Percentiles rank a stretch among this genome's conserved stretches.
These are phyloP conservation scores for Pediacus dermestoides DNA, from an alignment of 2,888 invertebrate species.

Conservation along the genomic window DNA sequence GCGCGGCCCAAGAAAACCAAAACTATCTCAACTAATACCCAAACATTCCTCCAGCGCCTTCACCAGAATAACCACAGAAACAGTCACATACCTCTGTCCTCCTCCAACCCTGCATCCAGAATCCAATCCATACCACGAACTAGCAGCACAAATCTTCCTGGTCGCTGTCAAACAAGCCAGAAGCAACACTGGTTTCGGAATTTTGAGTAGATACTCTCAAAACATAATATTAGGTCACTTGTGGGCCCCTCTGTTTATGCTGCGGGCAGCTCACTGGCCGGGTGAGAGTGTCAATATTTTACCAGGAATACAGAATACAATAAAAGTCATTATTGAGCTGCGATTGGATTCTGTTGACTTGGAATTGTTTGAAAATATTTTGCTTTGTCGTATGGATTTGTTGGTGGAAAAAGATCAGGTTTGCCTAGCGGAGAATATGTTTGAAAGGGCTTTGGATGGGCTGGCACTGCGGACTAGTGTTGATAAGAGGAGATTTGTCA, in stretches of 20 bases:
- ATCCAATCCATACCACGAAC: conserved; percentile 51
- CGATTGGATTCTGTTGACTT: conserved; percentile 35
- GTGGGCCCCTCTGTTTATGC: conserved; percentile 59
- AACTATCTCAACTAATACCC: conserved; percentile 26
- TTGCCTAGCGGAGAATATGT: conserved; percentile 25
- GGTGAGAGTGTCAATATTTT: conserved; percentile 42
- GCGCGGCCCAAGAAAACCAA: conserved; percentile 67
- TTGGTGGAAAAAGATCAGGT: conserved; percentile 35
- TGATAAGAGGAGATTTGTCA: conserved; percentile 32
- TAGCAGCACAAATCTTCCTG: conserved; percentile 59
- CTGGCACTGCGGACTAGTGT: conserved; percentile 28
- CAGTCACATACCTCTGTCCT: conserved; percentile 7
- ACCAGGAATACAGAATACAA: conserved; percentile 33
- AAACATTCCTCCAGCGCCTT: conserved; percentile 2
- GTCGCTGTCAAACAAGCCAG: conserved; percentile 57
- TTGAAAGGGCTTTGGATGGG: conserved; percentile 29
- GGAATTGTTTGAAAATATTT: conserved; percentile 41
- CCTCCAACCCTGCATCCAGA: conserved; percentile 13
- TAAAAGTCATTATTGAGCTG: conserved; percentile 30
- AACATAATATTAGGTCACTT: conserved; percentile 55
- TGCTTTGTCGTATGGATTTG: conserved; percentile 43
- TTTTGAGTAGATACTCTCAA: conserved; percentile 52
- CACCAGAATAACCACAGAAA: conserved; percentile 15
- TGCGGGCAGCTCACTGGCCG: conserved; percentile 59
- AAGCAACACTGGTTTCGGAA: conserved; percentile 54